These are phyloP conservation scores for Alitta virens DNA, from an alignment of 2,888 invertebrate genomes.

Conservation along the genomic window DNA sequence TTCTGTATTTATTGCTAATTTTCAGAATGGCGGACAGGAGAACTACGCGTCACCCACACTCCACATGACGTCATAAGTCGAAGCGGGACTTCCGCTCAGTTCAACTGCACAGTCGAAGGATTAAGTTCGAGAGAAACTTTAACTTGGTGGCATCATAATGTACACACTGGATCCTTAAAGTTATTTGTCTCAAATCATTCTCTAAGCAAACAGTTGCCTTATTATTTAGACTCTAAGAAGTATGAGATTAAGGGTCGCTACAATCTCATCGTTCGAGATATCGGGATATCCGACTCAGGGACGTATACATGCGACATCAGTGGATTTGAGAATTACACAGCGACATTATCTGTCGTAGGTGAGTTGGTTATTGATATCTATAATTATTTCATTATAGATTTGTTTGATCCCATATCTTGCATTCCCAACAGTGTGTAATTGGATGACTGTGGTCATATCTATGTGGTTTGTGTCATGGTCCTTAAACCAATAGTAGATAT, in stretches of 20 bases:
- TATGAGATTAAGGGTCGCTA: slow-evolving; percentile 19
- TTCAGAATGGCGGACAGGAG: slow-evolving; percentile 12
- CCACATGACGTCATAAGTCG: slow-evolving; percentile 2
- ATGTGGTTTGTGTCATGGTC: no score
- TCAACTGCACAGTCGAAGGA: slow-evolving; percentile 16
- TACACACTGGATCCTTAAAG: neutral
- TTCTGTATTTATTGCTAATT: no score
- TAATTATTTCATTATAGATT: no score
- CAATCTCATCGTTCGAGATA: slow-evolving; percentile 13
- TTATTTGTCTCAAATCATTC: slow-evolving; percentile 13
- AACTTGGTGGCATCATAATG: slow-evolving; percentile 14
- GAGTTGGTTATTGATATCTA: no score
- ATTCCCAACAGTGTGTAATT: no score
- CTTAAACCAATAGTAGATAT: no score
- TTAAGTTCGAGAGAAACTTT: slow-evolving; percentile 10
- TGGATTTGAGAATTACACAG: slow-evolving; percentile 11
- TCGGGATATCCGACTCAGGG: slow-evolving; percentile 13
- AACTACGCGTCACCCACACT: slow-evolving; percentile 8
- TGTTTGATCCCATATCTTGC: no score
- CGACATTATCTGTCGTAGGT: slow-evolving; percentile 17
- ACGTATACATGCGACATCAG: slow-evolving; percentile 15
- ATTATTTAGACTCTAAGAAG: slow-evolving; percentile 14
- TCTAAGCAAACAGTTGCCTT: neutral
- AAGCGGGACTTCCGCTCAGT: neutral
- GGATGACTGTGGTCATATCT: no score